Percentiles rank a stretch among this genome's conserved stretches.
Evolutionary conservation across 2,888 invertebrate species (phyloP).

Genomic region (Drepana falcataria): DNA sequence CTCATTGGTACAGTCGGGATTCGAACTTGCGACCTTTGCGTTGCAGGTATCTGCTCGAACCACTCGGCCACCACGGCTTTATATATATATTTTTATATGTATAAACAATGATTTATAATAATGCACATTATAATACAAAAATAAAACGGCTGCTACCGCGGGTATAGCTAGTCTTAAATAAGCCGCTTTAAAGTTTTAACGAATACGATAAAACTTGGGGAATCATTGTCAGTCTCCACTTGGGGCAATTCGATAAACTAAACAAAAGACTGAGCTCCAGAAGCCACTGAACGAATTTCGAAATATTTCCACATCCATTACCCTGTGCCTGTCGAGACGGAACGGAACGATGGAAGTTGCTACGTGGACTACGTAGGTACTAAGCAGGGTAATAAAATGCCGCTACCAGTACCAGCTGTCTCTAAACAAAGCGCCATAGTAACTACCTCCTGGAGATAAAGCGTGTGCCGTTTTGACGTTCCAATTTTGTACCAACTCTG

Average conservation of each 20-base stretch:
- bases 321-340: slow-evolving; percentile 4
- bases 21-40: no score
- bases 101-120: no score
- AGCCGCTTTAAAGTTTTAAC: slow-evolving; percentile 9
- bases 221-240: slow-evolving; percentile 16
- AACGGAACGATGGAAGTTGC: not conserved
- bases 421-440: slow-evolving; percentile 13
- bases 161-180: slow-evolving; percentile 10
- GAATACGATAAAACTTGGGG: slow-evolving; percentile 23
- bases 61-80: no score
- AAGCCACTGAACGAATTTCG: slow-evolving; percentile 1
- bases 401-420: not conserved
- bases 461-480: slow-evolving; percentile 27
- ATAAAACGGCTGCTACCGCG: no score
- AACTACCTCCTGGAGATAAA: slow-evolving; percentile 17
- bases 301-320: slow-evolving; percentile 18
- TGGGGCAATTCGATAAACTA: slow-evolving; percentile 8
- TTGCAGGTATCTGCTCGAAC: no score
- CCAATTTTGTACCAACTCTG: slow-evolving; percentile 33
- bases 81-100: no score
- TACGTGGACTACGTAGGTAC: no score
- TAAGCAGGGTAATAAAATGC: slow-evolving; percentile 11
- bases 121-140: no score
- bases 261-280: slow-evolving; percentile 14
- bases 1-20: no score